Evolutionary conservation across 2,797 vertebrate species (phyloP), one percentile per base, ranked within the genome.

Genomic region (Threskiornis aethiopicus): DNA sequence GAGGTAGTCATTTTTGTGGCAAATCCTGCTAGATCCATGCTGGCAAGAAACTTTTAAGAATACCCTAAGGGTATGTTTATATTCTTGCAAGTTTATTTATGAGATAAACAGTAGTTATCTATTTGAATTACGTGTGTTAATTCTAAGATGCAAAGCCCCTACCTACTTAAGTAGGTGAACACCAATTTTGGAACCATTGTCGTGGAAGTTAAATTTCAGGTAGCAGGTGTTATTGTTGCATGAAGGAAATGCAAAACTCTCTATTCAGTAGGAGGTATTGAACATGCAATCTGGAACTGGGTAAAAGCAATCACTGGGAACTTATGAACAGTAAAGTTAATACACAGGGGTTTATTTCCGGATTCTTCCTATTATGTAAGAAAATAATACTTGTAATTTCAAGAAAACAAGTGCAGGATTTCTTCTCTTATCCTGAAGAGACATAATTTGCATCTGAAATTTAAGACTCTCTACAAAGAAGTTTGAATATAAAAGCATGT

Each of bases 381-480:
- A 85, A 78, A 89, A 67, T 64, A 81, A 25, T 33, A 15, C 55
- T 42, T 75, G 49, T 47, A 16, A n/a, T 55, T 90, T 51, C n/a
- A 66, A 89, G 82, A 55, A 65, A 62, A 71, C 16, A 39, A 83
- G 35, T 13, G 58, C 65, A 10, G 25, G 82, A 79, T 71, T 90
- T 51, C 49, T 76, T 31, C 57, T 76, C 19, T 83, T 70, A 29
- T 14, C 47, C 66, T 80, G 55, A 94, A 21, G 1, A 55, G 84
- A 33, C 8, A 6, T 65, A 20, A 69, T 89, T 93, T 94, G 35
- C 54, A 71, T 54, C 78, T 93, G 89, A 82, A 91, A 82, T 49
- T 52, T 16, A 42, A 92, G 57, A 28, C 55, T 12, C 20, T 52
- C 28, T 66, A 12, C 58, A 26, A 13, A 91, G 75, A 35, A 39